A percentile compares a stretch with the other conserved stretches of the same genome.
phyloP scores from a whole-genome alignment of 2,888 invertebrate genomes.

The Atherix ibis region DNA sequence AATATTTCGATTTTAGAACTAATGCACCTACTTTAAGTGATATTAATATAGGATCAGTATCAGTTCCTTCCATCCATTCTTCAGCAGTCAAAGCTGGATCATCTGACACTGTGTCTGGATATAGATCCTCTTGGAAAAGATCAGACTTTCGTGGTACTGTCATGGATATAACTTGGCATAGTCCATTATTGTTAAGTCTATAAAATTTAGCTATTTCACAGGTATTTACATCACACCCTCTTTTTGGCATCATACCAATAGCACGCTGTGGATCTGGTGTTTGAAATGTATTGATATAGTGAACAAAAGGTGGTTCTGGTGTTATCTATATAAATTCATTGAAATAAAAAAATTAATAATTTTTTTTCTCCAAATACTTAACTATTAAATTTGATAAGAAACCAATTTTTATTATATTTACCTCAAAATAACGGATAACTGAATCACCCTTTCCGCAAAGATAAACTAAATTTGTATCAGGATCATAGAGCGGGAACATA shows the following conservation, averaged over 20 bases:
- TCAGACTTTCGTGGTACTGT: constrained; percentile 96
- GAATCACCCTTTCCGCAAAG: constrained; percentile 97
- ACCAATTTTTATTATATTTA: constrained; percentile 17
- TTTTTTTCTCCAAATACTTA: no score
- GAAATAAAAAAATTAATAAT: neutral
- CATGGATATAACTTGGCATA: constrained; percentile 88
- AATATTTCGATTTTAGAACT: no score
- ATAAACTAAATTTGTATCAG: constrained; percentile 87
- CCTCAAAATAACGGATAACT: constrained; percentile 85
- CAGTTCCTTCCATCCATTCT: constrained; percentile 81
- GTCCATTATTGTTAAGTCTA: constrained; percentile 82
- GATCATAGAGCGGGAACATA: constrained; percentile 92
- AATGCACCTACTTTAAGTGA: constrained; percentile 73
- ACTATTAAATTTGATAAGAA: no score
- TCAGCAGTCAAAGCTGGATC: constrained; percentile 78
- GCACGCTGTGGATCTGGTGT: constrained; percentile 96
- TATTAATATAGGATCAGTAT: constrained; percentile 80
- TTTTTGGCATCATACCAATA: constrained; percentile 94
- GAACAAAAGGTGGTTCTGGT: constrained; percentile 84
- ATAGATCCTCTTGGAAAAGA: constrained; percentile 92
- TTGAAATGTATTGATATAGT: constrained; percentile 94
- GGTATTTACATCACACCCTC: constrained; percentile 84
- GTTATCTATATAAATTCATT: constrained; percentile 65
- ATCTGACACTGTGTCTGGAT: constrained; percentile 87
- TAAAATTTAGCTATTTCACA: constrained; percentile 95